Evolutionary conservation across 2,113 vertebrate genomes (phyloP).

Genomic region (Herpetotheres cachinnans): DNA sequence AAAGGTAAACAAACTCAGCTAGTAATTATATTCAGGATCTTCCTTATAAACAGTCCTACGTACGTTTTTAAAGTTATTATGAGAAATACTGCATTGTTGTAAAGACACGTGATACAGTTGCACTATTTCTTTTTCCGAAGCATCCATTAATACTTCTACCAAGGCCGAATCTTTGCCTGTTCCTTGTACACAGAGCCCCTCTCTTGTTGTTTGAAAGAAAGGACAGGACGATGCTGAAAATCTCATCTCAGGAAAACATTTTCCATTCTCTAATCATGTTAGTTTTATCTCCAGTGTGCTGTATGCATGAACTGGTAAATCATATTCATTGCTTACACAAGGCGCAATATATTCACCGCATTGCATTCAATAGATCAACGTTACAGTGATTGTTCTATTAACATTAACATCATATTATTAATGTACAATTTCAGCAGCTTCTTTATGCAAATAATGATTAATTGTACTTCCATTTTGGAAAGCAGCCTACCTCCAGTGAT

Average conservation of each 20-base stretch:
- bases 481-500: background rate
- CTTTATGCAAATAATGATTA: conserved; percentile 8
- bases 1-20: background rate
- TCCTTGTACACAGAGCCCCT: background rate
- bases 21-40: background rate
- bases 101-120: background rate
- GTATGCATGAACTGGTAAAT: background rate
- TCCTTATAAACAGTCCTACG: background rate
- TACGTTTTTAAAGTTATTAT: background rate
- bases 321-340: background rate
- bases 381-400: background rate
- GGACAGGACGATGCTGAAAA: background rate
- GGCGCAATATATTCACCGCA: background rate
- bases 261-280: background rate
- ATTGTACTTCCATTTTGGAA: background rate
- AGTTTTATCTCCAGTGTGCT: background rate
- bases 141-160: background rate
- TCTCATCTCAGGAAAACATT: background rate
- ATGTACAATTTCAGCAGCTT: background rate
- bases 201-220: background rate
- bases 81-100: background rate
- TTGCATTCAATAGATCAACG: background rate
- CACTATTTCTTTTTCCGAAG: background rate
- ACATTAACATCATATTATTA: conserved; percentile 6
- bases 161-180: background rate